Evolutionary conservation across 2,797 vertebrate species (phyloP), one percentile per base, ranked within the genome.

Genomic region (Lithobates pipiens): DNA sequence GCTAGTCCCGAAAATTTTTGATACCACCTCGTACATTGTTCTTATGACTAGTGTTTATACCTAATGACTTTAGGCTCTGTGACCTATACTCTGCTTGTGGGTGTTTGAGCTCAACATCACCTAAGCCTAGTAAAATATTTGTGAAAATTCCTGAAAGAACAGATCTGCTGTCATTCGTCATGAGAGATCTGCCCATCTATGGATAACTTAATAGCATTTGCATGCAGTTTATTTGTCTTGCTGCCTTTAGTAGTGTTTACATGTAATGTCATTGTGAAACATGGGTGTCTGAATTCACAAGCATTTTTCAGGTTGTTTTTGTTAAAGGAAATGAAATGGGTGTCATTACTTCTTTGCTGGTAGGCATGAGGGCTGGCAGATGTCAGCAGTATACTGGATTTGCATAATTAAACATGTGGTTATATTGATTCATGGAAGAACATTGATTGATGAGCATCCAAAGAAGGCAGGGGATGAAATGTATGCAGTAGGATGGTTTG

Each of bases 331-430:
- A 67, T 29, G 65, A 67, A 67, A 67, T 27, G 65, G 27, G n/a
- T 15, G n/a, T 65, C 23, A 29, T 67, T 67, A 67, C 11, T 29
- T 27, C 11, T 67, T 67, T 67, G 65, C 65, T 29, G 9, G n/a
- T 67, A 67, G 65, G 65, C 65, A 67, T 67, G 10, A 11, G 65
- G 27, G 65, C 27, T 67, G 65, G 25, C 65, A 67, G 65, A 67
- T 67, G 65, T 67, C 65, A 67, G 65, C 65, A 67, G 65, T 11
- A n/a, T 10, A 29, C 25, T 29, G 25, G 65, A 27, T 67, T 67
- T 67, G 10, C 65, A 67, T 67, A 67, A 67, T 67, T 67, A 67
- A 67, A 25, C 65, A 67, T 67, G 65, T 29, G 65, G 65, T 67
- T 15, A 67, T 67, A 67, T 67, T 67, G 65, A 67, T 67, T 67